Percentiles rank a stretch among this genome's conserved stretches.
Conservation (phyloP, 2,113 vertebrate genomes). For the Eulemur macaco region DNA sequence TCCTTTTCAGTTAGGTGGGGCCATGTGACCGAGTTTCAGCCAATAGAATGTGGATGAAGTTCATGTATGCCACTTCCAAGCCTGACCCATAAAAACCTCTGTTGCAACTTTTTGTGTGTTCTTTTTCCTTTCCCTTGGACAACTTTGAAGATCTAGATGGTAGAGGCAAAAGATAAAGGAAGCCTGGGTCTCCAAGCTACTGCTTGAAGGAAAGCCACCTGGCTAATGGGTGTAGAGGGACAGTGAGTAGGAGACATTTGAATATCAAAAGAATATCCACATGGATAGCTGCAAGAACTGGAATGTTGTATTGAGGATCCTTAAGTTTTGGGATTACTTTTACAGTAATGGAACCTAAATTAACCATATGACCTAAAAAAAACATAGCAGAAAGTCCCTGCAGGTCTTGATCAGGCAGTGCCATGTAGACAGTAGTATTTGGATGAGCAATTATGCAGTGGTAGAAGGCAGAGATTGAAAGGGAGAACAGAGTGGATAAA, state of each 20-base stretch:
- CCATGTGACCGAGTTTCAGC: not conserved
- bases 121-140: not conserved
- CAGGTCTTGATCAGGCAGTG: not conserved
- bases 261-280: not conserved
- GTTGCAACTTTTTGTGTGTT: not conserved
- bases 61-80: not conserved
- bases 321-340: not conserved
- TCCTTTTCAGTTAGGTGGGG: not conserved
- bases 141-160: not conserved
- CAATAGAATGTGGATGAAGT: not conserved
- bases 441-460: not conserved
- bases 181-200: not conserved
- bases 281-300: not conserved
- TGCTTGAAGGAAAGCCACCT: not conserved
- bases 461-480: not conserved
- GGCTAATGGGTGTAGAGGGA: too few species aligned
- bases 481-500: not conserved
- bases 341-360: not conserved
- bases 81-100: not conserved
- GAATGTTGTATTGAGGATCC: not conserved
- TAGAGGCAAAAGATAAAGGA: not conserved
- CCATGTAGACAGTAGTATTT: not conserved
- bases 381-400: not conserved
- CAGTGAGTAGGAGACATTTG: too few species aligned
- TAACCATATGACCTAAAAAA: not conserved